Evolutionary conservation across 2,113 vertebrate genomes (phyloP).

Genomic region (Hiodon tergisus): DNA sequence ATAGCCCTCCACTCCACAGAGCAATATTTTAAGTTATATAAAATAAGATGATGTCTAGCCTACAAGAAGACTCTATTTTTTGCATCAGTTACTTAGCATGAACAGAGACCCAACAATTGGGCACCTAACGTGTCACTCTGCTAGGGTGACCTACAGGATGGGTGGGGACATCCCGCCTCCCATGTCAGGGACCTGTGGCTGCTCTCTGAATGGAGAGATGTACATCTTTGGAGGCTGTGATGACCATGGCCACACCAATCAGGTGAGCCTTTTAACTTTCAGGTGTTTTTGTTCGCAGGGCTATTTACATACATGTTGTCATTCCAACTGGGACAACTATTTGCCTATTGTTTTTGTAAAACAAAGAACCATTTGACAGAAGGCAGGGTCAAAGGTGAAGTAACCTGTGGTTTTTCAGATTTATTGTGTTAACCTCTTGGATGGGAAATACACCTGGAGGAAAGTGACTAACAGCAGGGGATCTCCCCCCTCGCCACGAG

Average conservation of each 20-base stretch:
- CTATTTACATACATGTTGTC: neutral
- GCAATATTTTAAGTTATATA: neutral
- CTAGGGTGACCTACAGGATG: constrained; percentile 79
- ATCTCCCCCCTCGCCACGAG: constrained; percentile 81
- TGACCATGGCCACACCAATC: constrained; percentile 87
- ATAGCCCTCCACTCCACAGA: neutral
- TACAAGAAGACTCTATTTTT: neutral
- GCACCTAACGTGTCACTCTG: constrained; percentile 8
- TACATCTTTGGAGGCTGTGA: constrained; percentile 92
- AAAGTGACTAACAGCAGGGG: constrained; percentile 68
- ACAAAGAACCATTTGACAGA: neutral
- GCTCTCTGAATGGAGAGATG: constrained; percentile 72
- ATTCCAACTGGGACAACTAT: neutral
- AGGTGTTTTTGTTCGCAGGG: neutral
- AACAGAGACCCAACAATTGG: neutral
- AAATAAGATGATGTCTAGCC: neutral
- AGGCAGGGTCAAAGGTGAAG: neutral
- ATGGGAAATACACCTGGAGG: constrained; percentile 76
- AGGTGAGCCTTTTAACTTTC: constrained; percentile 57
- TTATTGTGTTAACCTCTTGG: constrained; percentile 78
- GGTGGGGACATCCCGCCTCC: constrained; percentile 78
- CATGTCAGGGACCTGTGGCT: constrained; percentile 88
- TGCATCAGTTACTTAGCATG: neutral
- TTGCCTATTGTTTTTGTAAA: neutral
- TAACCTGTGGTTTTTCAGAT: constrained; percentile 63